These are phyloP conservation scores for Tetrao urogallus DNA, from an alignment of 2,113 vertebrate species.

Conservation along the genomic window DNA sequence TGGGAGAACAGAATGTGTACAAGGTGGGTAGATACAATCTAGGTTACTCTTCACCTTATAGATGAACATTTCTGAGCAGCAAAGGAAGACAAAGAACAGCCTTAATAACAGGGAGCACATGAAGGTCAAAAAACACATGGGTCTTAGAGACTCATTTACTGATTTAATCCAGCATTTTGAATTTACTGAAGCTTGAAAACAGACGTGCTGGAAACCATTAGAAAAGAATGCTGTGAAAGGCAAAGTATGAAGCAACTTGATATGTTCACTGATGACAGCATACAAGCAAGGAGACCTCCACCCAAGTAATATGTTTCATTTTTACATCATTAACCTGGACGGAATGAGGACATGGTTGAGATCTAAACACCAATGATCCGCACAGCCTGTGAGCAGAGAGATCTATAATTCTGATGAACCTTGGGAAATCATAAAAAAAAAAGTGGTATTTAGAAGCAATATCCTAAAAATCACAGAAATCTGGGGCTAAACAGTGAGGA, in stretches of 20 bases:
- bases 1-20: not conserved
- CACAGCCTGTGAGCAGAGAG: not conserved
- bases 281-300: slow-evolving; percentile 2
- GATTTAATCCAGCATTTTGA: slow-evolving; percentile 12
- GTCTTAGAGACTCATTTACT: not conserved
- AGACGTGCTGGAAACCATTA: slow-evolving; percentile 34
- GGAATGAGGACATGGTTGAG: not conserved
- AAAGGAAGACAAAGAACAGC: not conserved
- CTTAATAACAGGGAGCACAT: not conserved
- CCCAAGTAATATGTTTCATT: slow-evolving; percentile 18
- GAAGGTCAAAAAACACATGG: not conserved
- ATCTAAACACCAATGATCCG: not conserved
- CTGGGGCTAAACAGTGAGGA: not conserved
- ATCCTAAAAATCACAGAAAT: not conserved
- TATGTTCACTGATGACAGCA: not conserved
- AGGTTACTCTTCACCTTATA: not conserved
- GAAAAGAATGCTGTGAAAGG: slow-evolving; percentile 37
- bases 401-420: not conserved
- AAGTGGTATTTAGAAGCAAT: not conserved
- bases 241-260: slow-evolving; percentile 25
- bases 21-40: not conserved
- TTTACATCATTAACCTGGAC: not conserved
- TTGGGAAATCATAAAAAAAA: not conserved
- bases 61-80: not conserved
- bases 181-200: not conserved